Conservation (phyloP, 2,113 vertebrate genomes). For the Sebastes fasciatus region DNA sequence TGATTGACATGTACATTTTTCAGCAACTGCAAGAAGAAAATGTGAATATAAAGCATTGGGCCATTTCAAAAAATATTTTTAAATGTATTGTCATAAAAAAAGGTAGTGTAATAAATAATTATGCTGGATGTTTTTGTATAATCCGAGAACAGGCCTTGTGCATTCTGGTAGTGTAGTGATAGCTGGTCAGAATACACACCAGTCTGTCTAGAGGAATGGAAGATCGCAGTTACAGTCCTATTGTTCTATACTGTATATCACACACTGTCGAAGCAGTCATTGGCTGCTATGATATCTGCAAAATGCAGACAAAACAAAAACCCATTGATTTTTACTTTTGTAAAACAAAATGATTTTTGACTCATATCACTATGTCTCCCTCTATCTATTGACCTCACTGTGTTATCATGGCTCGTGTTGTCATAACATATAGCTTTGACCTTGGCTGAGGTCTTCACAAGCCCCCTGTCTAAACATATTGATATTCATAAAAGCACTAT, state of each 20-base stretch:
- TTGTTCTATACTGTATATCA: background rate
- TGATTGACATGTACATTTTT: conserved; percentile 86
- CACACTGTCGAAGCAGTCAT: background rate
- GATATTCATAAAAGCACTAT: conserved; percentile 82
- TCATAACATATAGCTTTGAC: conserved; percentile 81
- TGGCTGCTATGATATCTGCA: conserved; percentile 1
- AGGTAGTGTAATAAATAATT: conserved; percentile 10
- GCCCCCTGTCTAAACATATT: conserved; percentile 79
- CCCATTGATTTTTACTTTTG: background rate
- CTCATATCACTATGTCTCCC: conserved; percentile 31
- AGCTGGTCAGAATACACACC: background rate
- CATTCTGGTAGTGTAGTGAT: background rate
- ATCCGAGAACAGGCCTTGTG: conserved; percentile 1
- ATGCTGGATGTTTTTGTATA: background rate
- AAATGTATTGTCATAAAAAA: conserved; percentile 20
- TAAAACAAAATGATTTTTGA: conserved; percentile 26
- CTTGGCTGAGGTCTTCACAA: conserved; percentile 76
- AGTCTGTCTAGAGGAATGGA: background rate
- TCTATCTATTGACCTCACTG: conserved; percentile 52
- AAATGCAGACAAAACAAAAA: background rate
- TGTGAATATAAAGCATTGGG: conserved; percentile 39
- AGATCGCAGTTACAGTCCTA: background rate
- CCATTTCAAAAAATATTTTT: conserved; percentile 15
- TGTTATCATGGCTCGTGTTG: conserved; percentile 63
- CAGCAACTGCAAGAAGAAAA: conserved; percentile 55